Percentiles rank a stretch among this genome's conserved stretches.
Evolutionary conservation across 2,797 vertebrate species (phyloP).

Genomic region (Furcifer pardalis): DNA sequence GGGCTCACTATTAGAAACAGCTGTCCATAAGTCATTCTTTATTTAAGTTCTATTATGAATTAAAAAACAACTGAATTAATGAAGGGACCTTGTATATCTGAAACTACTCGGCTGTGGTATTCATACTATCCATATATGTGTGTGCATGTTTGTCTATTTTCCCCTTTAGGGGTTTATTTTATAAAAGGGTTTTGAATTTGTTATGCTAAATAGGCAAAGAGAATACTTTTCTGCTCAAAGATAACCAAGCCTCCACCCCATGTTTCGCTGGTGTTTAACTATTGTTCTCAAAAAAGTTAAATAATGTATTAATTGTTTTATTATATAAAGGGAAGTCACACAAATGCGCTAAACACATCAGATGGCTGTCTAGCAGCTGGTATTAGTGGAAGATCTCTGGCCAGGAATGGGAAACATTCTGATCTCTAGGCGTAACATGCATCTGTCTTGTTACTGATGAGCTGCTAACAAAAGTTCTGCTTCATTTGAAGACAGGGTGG

Average conservation of each 20-base stretch:
- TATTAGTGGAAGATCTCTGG: conserved; percentile 62
- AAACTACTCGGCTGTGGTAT: conserved; percentile 76
- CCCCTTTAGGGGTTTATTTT: conserved; percentile 14
- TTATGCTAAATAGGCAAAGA: conserved; percentile 69
- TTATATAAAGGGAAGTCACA: conserved; percentile 78
- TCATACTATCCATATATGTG: conserved; percentile 66
- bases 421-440: conserved; percentile 75
- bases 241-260: conserved; percentile 3
- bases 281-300: conserved; percentile 73
- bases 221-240: conserved; percentile 55
- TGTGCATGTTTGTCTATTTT: conserved; percentile 31
- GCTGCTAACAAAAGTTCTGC: conserved; percentile 78
- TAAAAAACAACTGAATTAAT: conserved; percentile 90
- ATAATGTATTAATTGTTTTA: conserved; percentile 66
- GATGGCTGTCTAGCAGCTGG: conserved; percentile 62
- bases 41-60: conserved; percentile 92
- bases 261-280: conserved; percentile 58
- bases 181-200: conserved; percentile 61
- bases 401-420: conserved; percentile 70
- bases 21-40: conserved; percentile 88
- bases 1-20: conserved; percentile 89
- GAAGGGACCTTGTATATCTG: conserved; percentile 85
- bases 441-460: conserved; percentile 75
- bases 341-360: conserved; percentile 77
- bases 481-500: conserved; percentile 65